Base-by-base conservation (phyloP, 2,797 vertebrate species). In the Fistularia commersonii region DNA sequence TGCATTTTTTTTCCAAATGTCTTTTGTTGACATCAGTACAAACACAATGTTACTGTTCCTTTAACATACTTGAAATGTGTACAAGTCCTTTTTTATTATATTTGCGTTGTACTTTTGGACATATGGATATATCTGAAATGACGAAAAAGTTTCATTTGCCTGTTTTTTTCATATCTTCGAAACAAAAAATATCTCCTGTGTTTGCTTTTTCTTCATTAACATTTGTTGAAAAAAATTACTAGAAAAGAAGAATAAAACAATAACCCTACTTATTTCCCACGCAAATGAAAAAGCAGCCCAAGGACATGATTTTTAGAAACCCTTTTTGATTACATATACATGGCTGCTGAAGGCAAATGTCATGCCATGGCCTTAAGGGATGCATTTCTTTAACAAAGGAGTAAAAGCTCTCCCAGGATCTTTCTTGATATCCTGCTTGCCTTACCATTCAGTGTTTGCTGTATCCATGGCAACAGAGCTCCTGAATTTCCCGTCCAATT, bases 391-490 rank as follows among this genome's bases (percentile, higher is more conserved):
- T 76, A 13, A 48, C 65, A 68, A 52, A 57, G 43, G 61, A 57
- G 33, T 59, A 37, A 68, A 45, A 66, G 34, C 40, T 53, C 32
- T 55, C 45, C 12, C 13, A 15, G 63, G 56, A 59, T 57, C 58
- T 62, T 71, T 35, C 15, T 48, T 47, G 59, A 64, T 41, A 41
- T 51, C 50, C 48, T 45, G 60, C 66, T 60, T 50, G 48, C 56
- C 66, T 78, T 44, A 11, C 36, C 61, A 69, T 48, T 66, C 56
- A 54, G 52, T 90, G 88, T 91, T 90, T 90, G 79, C 61, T 51
- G 86, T 88, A 64, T 75, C 86, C 83, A 87, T 89, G 61, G 83
- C 65, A 90, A 90, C 87, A 54, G 45, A 64, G 63, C 62, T 70
- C 65, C 51, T 61, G 59, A 57, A 36, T 52, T 74, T 65, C 68